phyloP scores from a whole-genome alignment of 92 coral and sea anemone genomes.

The Micromussa lordhowensis region DNA sequence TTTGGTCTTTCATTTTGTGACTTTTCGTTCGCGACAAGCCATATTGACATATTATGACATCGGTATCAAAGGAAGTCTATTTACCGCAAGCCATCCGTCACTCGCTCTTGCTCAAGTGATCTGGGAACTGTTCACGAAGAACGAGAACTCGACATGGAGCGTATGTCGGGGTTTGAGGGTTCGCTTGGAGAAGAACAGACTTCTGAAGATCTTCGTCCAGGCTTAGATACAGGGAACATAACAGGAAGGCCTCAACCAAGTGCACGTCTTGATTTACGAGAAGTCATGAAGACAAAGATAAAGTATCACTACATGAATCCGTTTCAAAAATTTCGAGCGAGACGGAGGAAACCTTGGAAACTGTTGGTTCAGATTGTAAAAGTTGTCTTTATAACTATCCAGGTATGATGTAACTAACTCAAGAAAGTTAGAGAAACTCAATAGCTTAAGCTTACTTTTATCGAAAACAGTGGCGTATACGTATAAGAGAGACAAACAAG shows the following conservation, averaged over 20 bases:
- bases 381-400: constrained; percentile 85
- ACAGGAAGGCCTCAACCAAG: background rate
- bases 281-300: constrained; percentile 77
- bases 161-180: background rate
- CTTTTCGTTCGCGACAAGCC: background rate
- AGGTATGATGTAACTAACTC: constrained; percentile 61
- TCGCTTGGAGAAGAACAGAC: background rate
- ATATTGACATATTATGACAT: background rate
- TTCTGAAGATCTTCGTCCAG: background rate
- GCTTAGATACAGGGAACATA: background rate
- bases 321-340: constrained; percentile 85
- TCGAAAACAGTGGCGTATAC: too few relatives aligned
- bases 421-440: background rate
- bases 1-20: background rate
- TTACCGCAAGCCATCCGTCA: constrained; percentile 13
- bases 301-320: constrained; percentile 96
- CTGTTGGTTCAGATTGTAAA: constrained; percentile 89
- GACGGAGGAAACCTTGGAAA: constrained; percentile 97
- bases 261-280: constrained; percentile 51
- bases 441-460: background rate
- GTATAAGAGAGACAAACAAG: background rate
- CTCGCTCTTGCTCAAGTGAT: constrained; percentile 24
- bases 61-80: background rate
- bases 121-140: constrained; percentile 37
- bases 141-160: background rate